Evolutionary conservation across 2,113 vertebrate species (phyloP).

Genomic region (Megaceryle maxima): DNA sequence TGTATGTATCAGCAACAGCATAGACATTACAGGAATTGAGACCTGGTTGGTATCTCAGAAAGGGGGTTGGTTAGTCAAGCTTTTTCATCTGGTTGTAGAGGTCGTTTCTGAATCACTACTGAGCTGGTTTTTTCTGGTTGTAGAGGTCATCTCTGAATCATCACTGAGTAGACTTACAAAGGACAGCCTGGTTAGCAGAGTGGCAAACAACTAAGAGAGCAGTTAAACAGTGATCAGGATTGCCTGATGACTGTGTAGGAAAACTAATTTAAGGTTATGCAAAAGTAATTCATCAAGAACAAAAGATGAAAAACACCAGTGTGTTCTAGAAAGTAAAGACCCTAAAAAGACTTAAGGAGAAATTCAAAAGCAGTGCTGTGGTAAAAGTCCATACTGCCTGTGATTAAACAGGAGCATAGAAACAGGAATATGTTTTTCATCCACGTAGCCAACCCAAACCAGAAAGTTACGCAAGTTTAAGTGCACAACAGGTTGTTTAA

Average conservation of each 20-base stretch:
- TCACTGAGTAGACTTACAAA: not conserved
- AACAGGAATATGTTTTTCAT: not conserved
- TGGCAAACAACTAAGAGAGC: not conserved
- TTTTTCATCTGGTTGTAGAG: not conserved
- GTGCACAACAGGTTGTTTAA: not conserved
- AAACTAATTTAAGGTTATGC: not conserved
- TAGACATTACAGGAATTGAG: accelerated
- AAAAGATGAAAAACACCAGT: not conserved
- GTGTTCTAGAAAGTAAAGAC: not conserved
- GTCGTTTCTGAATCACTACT: not conserved
- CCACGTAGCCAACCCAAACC: not conserved
- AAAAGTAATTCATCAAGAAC: not conserved
- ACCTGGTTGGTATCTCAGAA: not conserved
- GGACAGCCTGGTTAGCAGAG: not conserved
- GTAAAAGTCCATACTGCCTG: not conserved
- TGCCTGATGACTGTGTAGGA: not conserved
- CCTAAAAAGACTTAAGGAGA: not conserved
- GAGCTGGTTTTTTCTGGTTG: not conserved
- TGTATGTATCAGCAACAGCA: accelerated
- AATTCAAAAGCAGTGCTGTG: not conserved
- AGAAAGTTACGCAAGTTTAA: not conserved
- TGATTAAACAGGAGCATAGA: not conserved
- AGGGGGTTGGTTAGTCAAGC: not conserved
- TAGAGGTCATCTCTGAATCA: not conserved
- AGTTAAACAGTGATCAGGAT: not conserved